A percentile compares a stretch with the other conserved stretches of the same genome.
Evolutionary conservation across 2,888 invertebrate species (phyloP).

Genomic region (Nowickia ferox): DNA sequence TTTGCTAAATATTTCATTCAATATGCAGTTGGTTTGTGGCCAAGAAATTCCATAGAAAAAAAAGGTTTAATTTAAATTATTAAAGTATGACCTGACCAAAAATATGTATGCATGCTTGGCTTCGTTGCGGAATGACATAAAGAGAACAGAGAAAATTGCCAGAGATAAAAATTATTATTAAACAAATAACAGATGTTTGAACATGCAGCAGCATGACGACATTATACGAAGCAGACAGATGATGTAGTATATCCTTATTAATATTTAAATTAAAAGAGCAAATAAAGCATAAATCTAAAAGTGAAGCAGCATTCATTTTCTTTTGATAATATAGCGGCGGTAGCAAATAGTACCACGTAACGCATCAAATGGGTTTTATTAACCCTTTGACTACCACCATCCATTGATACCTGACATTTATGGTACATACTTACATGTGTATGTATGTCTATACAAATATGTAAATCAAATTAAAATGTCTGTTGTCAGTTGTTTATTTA

Average conservation of each 20-base stretch:
- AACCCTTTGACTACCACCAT: too few relatives aligned
- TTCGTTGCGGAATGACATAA: slow-evolving; percentile 9
- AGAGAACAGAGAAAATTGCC: background rate
- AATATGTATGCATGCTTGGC: background rate
- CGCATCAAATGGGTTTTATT: too few relatives aligned
- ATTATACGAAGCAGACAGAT: slow-evolving; percentile 24
- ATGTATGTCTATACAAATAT: too few relatives aligned
- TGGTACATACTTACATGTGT: too few relatives aligned
- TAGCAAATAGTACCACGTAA: too few relatives aligned
- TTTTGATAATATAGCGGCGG: too few relatives aligned
- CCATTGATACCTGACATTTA: too few relatives aligned
- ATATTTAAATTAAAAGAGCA: slow-evolving; percentile 30
- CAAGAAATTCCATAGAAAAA: background rate
- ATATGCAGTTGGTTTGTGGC: slow-evolving; percentile 4
- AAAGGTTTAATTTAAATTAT: slow-evolving; percentile 17
- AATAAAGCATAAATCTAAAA: background rate
- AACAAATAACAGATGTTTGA: slow-evolving; percentile 62
- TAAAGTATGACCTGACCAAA: slow-evolving; percentile 29
- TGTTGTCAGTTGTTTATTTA: too few relatives aligned
- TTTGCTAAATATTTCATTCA: slow-evolving; percentile 7
- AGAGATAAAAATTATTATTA: slow-evolving; percentile 24
- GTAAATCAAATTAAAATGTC: too few relatives aligned
- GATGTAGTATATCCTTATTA: background rate
- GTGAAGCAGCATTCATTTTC: too few relatives aligned
- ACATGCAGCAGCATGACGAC: slow-evolving; percentile 28